These are phyloP conservation scores for Scaptomyza graminum DNA, from an alignment of 1,140 invertebrate species.

Conservation along the genomic window DNA sequence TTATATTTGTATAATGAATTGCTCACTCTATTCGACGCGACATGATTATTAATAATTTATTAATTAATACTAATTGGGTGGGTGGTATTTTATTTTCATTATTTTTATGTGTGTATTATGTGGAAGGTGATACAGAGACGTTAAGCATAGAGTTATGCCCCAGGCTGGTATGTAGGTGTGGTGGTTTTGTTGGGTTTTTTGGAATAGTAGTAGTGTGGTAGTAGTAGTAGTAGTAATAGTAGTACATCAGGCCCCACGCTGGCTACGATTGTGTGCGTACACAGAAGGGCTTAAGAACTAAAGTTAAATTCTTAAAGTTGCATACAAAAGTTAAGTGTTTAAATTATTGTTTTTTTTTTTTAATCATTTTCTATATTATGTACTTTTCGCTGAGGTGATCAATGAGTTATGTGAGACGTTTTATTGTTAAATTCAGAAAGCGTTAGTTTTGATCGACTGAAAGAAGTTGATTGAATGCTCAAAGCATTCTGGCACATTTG, in stretches of 20 bases:
- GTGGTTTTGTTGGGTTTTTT: constrained; percentile 15
- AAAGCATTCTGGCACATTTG: constrained; percentile 19
- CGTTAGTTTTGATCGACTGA: constrained; percentile 56
- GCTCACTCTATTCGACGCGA: not conserved
- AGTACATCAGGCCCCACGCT: constrained; percentile 43
- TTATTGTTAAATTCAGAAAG: constrained; percentile 57
- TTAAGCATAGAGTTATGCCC: constrained; percentile 48
- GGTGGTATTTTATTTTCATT: constrained; percentile 19
- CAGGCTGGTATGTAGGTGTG: constrained; percentile 30
- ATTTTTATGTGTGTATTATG: not conserved
- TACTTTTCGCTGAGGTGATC: constrained; percentile 56
- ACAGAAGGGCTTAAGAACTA: constrained; percentile 41
- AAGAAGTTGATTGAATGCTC: constrained; percentile 25
- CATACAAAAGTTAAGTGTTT: constrained; percentile 75
- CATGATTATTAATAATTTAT: constrained; percentile 11
- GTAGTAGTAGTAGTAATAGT: constrained; percentile 58
- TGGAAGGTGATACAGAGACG: constrained; percentile 30
- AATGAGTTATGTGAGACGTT: constrained; percentile 76
- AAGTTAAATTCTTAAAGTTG: constrained; percentile 74
- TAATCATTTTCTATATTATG: constrained; percentile 20
- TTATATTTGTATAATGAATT: constrained; percentile 10
- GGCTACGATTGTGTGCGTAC: constrained; percentile 27
- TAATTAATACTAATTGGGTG: constrained; percentile 9
- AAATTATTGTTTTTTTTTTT: constrained; percentile 13
- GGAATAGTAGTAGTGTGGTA: constrained; percentile 29